These are phyloP conservation scores for Tribolium castaneum DNA, from an alignment of 1,140 invertebrate genomes.

Conservation along the genomic window DNA sequence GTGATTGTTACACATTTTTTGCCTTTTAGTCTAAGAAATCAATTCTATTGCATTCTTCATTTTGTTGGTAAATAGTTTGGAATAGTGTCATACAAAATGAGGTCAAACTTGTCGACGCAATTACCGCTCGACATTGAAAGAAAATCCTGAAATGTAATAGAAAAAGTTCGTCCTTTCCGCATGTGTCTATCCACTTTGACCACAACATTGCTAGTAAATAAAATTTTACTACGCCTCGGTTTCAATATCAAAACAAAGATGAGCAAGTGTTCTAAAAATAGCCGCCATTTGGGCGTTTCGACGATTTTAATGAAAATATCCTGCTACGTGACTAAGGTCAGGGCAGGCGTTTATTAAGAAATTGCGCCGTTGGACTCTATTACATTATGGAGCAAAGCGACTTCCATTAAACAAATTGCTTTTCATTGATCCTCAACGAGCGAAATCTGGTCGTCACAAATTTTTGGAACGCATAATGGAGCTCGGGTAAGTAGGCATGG, in stretches of 20 bases:
- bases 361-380: constrained; percentile 8
- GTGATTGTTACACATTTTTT: too few relatives aligned
- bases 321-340: constrained; percentile 28
- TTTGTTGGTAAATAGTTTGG: too few relatives aligned
- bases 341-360: constrained; percentile 3
- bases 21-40: too few relatives aligned
- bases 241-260: neutral
- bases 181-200: neutral
- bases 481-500: constrained; percentile 8
- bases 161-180: neutral
- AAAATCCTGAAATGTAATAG: neutral
- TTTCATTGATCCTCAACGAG: constrained; percentile 27
- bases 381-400: neutral
- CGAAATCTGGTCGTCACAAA: neutral
- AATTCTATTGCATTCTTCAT: too few relatives aligned
- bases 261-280: neutral
- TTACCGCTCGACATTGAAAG: neutral
- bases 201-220: neutral
- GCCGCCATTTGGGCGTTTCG: neutral
- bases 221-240: neutral
- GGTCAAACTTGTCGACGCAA: neutral
- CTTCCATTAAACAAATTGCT: constrained; percentile 20
- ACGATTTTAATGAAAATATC: constrained; percentile 20
- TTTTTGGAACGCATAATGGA: neutral
- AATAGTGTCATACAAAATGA: too few relatives aligned